Evolutionary conservation across 2,797 vertebrate genomes (phyloP).

Genomic region (Cetoscarus ocellatus): DNA sequence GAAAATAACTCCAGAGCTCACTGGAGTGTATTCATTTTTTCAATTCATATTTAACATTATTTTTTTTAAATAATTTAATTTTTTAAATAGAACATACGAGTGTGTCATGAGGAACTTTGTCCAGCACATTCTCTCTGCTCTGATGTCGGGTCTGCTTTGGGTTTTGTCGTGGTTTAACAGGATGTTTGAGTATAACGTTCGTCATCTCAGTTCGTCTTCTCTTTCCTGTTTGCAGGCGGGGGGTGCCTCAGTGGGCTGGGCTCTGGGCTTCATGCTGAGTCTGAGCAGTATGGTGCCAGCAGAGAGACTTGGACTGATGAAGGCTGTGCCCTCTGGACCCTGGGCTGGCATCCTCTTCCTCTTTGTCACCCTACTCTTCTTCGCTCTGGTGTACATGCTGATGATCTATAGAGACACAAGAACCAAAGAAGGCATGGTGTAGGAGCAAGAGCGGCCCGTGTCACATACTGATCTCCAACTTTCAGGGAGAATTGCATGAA

Average conservation of each 20-base stretch:
- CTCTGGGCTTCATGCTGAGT: conserved; percentile 91
- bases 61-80: no score
- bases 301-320: conserved; percentile 77
- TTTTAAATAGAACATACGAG: no score
- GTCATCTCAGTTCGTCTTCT: no score
- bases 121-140: no score
- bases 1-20: no score
- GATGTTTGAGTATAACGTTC: neutral
- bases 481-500: neutral
- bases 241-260: conserved; percentile 90
- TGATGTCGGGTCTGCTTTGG: no score
- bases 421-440: conserved; percentile 29
- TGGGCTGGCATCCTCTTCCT: conserved; percentile 70
- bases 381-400: conserved; percentile 34
- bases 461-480: neutral
- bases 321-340: conserved; percentile 55
- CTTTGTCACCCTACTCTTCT: conserved; percentile 47
- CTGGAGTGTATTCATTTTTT: no score
- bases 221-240: conserved; percentile 80
- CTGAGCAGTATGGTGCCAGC: conserved; percentile 88
- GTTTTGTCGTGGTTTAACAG: neutral
- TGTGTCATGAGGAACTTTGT: no score
- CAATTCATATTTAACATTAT: no score
- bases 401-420: conserved; percentile 31
- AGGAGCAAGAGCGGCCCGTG: neutral